Percentiles rank a stretch among this genome's conserved stretches.
Evolutionary conservation across 2,113 vertebrate genomes (phyloP).

Genomic region (Zeus faber): DNA sequence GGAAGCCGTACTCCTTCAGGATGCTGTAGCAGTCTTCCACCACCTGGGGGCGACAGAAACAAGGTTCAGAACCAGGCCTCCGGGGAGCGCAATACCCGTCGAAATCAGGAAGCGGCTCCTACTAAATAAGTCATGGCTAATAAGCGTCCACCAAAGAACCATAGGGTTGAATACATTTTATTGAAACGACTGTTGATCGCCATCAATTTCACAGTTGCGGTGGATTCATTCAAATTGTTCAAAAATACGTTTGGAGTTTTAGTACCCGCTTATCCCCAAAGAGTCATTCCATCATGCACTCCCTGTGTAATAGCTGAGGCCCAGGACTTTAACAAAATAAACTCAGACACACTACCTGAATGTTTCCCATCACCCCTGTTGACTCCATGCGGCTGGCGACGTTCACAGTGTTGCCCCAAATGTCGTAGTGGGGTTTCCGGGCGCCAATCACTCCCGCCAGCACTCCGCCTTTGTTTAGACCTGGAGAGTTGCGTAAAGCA

Average conservation of each 20-base stretch:
- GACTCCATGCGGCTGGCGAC: conserved; percentile 98
- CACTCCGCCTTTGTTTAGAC: conserved; percentile 92
- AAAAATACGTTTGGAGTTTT: too few relatives aligned
- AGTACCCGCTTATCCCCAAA: too few relatives aligned
- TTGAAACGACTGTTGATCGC: too few relatives aligned
- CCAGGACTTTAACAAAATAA: neutral
- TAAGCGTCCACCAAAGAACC: too few relatives aligned
- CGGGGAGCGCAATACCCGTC: too few relatives aligned
- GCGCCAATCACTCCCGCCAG: conserved; percentile 93
- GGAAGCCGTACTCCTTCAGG: conserved; percentile 90
- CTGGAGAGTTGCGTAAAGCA: conserved; percentile 54
- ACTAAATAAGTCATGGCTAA: too few relatives aligned
- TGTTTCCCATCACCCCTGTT: conserved; percentile 93
- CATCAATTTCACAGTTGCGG: too few relatives aligned
- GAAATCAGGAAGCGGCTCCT: too few relatives aligned
- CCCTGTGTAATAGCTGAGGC: too few relatives aligned
- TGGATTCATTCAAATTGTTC: too few relatives aligned
- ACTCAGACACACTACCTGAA: conserved; percentile 79
- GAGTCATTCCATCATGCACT: too few relatives aligned
- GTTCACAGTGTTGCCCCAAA: conserved; percentile 97
- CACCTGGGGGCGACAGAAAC: conserved; percentile 74
- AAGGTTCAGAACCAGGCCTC: neutral
- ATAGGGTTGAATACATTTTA: too few relatives aligned
- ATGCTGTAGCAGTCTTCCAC: conserved; percentile 93
- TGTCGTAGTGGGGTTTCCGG: conserved; percentile 94